Conservation (phyloP, 2,113 vertebrate genomes). For the Pyxicephalus adspersus region DNA sequence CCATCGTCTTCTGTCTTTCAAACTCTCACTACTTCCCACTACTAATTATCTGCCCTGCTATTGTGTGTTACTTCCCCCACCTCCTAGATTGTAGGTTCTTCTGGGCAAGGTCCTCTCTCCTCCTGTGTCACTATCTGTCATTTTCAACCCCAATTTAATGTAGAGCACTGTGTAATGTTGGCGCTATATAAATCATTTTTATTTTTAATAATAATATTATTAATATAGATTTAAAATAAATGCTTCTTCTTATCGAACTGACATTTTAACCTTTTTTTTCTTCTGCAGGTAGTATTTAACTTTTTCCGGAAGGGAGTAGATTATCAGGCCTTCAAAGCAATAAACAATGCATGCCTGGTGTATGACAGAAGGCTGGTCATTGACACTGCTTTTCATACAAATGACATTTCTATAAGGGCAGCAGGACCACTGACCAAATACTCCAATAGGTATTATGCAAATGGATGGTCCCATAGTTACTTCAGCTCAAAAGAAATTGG, state of each 20-base stretch:
- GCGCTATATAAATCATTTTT: too few relatives aligned
- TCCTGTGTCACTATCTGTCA: too few relatives aligned
- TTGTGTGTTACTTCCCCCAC: too few relatives aligned
- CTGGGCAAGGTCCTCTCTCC: too few relatives aligned
- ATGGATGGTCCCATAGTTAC: constrained; percentile 78
- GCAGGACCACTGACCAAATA: constrained; percentile 92
- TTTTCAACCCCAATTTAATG: too few relatives aligned
- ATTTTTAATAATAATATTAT: too few relatives aligned
- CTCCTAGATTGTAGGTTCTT: too few relatives aligned
- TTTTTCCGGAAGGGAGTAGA: constrained; percentile 81
- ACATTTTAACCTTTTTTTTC: constrained; percentile 12
- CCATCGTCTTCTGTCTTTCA: too few relatives aligned
- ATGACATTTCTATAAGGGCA: constrained; percentile 76
- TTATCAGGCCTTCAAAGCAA: constrained; percentile 77
- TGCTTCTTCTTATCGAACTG: background rate
- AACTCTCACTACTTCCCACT: too few relatives aligned
- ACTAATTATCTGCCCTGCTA: too few relatives aligned
- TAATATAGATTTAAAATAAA: too few relatives aligned
- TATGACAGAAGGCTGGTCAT: constrained; percentile 87
- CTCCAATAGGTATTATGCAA: constrained; percentile 77
- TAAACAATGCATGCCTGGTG: constrained; percentile 82
- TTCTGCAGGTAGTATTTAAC: constrained; percentile 83
- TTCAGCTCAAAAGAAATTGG: constrained; percentile 90
- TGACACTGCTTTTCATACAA: constrained; percentile 79
- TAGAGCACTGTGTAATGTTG: too few relatives aligned